Percentiles rank a stretch among this genome's conserved stretches.
phyloP scores from a whole-genome alignment of 2,113 vertebrate genomes.

The Melozone crissalis region DNA sequence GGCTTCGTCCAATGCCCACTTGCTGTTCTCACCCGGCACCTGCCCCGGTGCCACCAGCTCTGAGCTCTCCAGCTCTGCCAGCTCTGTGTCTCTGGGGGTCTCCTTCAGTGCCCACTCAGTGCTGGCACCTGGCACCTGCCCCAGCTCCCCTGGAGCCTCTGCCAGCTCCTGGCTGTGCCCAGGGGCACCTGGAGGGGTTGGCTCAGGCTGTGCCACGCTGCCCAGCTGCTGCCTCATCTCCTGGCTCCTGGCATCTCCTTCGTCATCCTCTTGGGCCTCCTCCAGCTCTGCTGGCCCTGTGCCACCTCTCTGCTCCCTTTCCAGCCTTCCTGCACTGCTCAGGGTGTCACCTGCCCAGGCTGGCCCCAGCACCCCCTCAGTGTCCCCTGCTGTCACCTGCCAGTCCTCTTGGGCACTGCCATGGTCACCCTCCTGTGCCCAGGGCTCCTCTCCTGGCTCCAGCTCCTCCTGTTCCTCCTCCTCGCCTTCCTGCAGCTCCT shows the following conservation, averaged over 20 bases:
- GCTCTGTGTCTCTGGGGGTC: no score
- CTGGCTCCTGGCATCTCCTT: background rate
- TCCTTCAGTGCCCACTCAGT: no score
- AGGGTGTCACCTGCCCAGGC: background rate
- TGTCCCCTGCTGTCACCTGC: background rate
- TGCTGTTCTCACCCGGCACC: no score
- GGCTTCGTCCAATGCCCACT: no score
- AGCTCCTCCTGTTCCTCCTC: background rate
- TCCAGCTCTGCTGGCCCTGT: background rate
- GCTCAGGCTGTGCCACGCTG: accelerated
- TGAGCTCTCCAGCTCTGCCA: no score
- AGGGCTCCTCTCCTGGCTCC: background rate
- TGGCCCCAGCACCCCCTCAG: background rate
- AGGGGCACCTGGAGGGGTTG: accelerated
- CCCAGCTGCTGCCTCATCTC: background rate
- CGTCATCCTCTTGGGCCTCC: background rate
- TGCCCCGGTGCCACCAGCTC: no score
- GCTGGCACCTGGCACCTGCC: no score
- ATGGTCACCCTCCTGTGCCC: accelerated
- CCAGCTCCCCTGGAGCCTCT: background rate
- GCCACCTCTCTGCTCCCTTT: background rate
- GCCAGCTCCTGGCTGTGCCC: background rate
- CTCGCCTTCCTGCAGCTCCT: background rate
- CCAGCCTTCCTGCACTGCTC: background rate
- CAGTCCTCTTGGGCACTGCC: background rate